Evolutionary conservation across 2,113 vertebrate genomes (phyloP).

Genomic region (Eclectus roratus): DNA sequence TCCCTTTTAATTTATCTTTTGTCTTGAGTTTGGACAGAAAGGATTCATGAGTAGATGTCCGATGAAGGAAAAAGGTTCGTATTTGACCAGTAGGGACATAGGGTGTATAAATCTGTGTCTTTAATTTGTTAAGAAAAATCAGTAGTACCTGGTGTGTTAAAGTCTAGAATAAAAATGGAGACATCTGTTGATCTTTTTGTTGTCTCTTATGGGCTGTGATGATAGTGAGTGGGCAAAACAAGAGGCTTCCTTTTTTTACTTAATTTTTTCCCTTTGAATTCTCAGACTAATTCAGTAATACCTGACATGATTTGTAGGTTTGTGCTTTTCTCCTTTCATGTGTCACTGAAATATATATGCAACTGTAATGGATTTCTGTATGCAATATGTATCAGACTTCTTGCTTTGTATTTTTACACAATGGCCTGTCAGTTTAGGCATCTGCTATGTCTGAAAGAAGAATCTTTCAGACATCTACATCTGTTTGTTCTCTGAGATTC

Average conservation of each 20-base stretch:
- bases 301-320: not conserved
- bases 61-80: not conserved
- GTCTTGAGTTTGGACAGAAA: not conserved
- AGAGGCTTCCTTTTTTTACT: not conserved
- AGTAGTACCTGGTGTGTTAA: not conserved
- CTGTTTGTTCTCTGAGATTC: conserved; percentile 4
- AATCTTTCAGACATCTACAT: not conserved
- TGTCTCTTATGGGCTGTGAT: not conserved
- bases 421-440: not conserved
- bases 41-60: not conserved
- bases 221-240: not conserved
- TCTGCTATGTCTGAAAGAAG: not conserved
- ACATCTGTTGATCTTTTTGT: not conserved
- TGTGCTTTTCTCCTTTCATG: not conserved
- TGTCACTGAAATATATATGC: not conserved
- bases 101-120: not conserved
- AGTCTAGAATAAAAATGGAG: not conserved
- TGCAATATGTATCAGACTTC: not conserved
- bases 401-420: conserved; percentile 14
- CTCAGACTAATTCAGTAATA: not conserved
- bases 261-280: not conserved
- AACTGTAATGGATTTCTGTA: not conserved
- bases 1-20: not conserved
- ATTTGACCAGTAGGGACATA: not conserved
- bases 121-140: not conserved